Percentiles rank a stretch among this genome's conserved stretches.
Evolutionary conservation across 1,140 invertebrate species (phyloP).

Genomic region (Teleogryllus occipitalis): DNA sequence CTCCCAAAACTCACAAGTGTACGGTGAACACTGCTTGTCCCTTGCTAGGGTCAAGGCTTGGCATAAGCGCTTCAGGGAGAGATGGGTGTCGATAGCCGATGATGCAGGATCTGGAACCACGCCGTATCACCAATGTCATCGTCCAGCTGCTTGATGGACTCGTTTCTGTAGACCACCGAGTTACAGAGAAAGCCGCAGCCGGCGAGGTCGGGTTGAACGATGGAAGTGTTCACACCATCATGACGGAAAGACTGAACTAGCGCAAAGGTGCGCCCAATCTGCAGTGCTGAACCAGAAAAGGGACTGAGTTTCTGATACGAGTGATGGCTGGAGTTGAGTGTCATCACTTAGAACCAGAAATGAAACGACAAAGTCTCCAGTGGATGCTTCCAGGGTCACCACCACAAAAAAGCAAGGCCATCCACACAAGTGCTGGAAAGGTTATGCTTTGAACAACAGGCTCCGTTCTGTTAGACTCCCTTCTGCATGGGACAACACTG

Average conservation of each 20-base stretch:
- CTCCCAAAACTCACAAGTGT: neutral
- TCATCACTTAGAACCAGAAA: no score
- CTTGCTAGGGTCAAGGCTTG: slow-evolving; percentile 8
- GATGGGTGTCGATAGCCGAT: slow-evolving; percentile 13
- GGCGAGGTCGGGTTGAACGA: neutral
- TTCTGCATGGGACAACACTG: no score
- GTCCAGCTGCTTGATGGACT: slow-evolving; percentile 3
- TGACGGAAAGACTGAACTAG: neutral
- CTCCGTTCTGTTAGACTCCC: no score
- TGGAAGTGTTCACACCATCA: neutral
- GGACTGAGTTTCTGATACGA: no score
- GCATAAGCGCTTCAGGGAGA: slow-evolving; percentile 15
- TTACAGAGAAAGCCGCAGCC: neutral
- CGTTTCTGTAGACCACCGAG: neutral
- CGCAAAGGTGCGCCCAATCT: neutral
- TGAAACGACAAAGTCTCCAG: slow-evolving; percentile 11
- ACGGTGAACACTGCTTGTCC: slow-evolving; percentile 15
- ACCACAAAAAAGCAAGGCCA: no score
- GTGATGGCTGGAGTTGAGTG: no score
- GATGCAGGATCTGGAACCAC: slow-evolving; percentile 7
- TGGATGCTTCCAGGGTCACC: neutral
- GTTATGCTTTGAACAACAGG: no score
- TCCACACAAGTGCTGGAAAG: no score
- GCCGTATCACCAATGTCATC: neutral
- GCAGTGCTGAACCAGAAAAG: no score